Base-by-base conservation (phyloP, 2,113 vertebrate genomes). In the Neomonachus schauinslandi region DNA sequence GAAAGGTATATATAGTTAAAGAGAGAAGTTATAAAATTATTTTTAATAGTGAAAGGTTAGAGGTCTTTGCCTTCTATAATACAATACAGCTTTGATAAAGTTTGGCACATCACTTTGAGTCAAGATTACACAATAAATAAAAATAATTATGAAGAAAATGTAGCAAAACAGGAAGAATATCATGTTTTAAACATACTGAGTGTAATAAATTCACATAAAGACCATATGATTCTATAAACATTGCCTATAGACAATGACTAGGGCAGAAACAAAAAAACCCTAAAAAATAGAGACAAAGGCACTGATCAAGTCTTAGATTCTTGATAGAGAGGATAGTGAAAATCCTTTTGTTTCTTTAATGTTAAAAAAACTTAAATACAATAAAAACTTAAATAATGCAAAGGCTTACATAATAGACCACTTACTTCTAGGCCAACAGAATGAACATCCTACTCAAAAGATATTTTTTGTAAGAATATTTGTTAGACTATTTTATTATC, bases 361-460 rank as follows among this genome's bases (percentile, higher is more conserved):
- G 42, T 12, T 94, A 92, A 96, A 95, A 96, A 65, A 28, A 74
- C 46, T 46, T 59, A 96, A 85, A 71, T 31, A 85, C 10, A 31
- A 72, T 84, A 83, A 72, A 94, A 89, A 91, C 55, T 80, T 67
- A 93, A 95, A 94, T 86, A 95, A 80, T 82, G 18, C 42, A 72
- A 95, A 63, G 6, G 7, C 77, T 95, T 86, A 94, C 18, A 89
- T 94, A 95, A 85, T 76, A 89, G 7, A 72, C n/a, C 42, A 92
- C 57, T 82, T 97, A 95, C 82, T 95, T 95, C 88, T 90, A 39
- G 49, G 74, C 84, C 51, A 96, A 97, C 33, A 92, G 83, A 89
- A 95, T 86, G 88, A 96, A 15, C 85, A 95, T 92, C 93, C 72
- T 86, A 96, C 67, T 97, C 85, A 74, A 96, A 95, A 96, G 36